Evolutionary conservation across 1,140 invertebrate species (phyloP), one percentile per base, ranked within the genome.

Genomic region (Varroa destructor): DNA sequence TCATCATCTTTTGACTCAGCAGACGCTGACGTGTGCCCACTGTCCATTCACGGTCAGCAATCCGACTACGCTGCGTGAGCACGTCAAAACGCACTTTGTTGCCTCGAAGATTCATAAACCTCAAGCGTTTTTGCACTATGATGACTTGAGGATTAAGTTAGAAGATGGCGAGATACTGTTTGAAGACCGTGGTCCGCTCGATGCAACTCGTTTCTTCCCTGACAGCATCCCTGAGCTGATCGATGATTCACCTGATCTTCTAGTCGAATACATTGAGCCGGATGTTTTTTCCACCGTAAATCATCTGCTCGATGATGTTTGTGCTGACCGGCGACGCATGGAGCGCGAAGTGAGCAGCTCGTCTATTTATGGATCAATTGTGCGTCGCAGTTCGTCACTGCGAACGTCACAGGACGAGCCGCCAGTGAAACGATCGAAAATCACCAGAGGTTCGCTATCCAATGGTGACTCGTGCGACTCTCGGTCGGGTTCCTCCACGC

Each of bases 11-110:
- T 80, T 79, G 10, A 83, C 82, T 40, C 82, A 82, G 58, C 82
- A 82, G 6, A 82, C 82, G 71, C 83, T 87, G 77, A 81, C 85
- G 75, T 92, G 90, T 79, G 85, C 86, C n/a, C 86, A 88, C 77
- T 92, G 90, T 79, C 87, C 90, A 80, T 89, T 89, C 78, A 86
- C 86, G 37, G 88, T 87, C 1, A 84, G 86, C 0, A 88, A 90
- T 76, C 84, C 84, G 10, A 86, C 89, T 77, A 87, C 89, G 72
- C 78, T 89, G 6, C 81, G 85, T n/a, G 89, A 91, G 72, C 89
- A 91, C 79, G 82, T 87, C 42, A 89, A 88, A 78, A 80, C 89
- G 42, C 89, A 91, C 79, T 90, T 91, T 77, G 82, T 81, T 74
- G 80, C 80, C 73, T 81, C 81, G 51, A 84, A 85, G 76, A 78